phyloP scores from a whole-genome alignment of 1,140 invertebrate genomes.

The Bombus huntii region DNA sequence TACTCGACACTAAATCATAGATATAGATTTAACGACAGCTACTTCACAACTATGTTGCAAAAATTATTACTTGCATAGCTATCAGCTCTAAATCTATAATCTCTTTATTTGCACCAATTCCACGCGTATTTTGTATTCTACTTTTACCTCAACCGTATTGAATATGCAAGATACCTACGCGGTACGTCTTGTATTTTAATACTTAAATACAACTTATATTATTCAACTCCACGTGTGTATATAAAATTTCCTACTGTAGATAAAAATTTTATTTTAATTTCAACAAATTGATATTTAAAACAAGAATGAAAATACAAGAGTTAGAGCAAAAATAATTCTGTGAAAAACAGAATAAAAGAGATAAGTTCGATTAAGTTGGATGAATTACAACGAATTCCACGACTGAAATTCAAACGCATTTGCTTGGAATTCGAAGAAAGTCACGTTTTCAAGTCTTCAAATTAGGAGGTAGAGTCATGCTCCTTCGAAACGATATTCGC shows the following conservation, averaged over 20 bases:
- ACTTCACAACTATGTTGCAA: not conserved
- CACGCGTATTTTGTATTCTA: not conserved
- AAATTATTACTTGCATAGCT: too few relatives aligned
- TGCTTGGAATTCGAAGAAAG: not conserved
- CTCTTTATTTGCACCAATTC: not conserved
- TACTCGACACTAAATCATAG: not conserved
- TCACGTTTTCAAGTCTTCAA: not conserved
- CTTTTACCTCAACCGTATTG: not conserved
- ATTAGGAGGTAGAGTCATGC: not conserved
- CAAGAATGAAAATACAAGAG: not conserved
- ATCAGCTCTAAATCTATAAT: not conserved
- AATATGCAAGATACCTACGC: too few relatives aligned
- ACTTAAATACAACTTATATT: too few relatives aligned
- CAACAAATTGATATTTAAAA: not conserved
- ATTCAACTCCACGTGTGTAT: too few relatives aligned
- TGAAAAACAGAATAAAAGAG: not conserved
- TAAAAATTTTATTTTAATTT: too few relatives aligned
- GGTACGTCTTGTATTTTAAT: too few relatives aligned
- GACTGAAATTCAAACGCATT: not conserved
- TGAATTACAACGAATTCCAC: not conserved
- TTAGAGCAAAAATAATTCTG: not conserved
- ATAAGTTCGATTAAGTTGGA: not conserved
- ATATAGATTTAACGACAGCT: not conserved
- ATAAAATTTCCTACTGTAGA: not conserved
- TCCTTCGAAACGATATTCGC: not conserved